Conservation (phyloP, 1,140 invertebrate genomes). For the Trichonephila inaurata region DNA sequence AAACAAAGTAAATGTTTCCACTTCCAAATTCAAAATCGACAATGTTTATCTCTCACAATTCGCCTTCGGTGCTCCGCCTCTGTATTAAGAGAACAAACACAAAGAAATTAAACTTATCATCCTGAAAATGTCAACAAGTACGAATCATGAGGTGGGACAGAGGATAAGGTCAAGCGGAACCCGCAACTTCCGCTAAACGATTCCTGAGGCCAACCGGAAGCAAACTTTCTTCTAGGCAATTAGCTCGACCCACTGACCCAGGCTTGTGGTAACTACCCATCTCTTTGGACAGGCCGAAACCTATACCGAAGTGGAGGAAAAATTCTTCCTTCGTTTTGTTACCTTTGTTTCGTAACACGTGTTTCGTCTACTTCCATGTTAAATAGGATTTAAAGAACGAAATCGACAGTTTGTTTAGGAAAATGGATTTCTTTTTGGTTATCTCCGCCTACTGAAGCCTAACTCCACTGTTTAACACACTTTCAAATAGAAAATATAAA, state of each 20-base stretch:
- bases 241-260: constrained; percentile 34
- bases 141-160: background rate
- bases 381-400: background rate
- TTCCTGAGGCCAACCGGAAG: constrained; percentile 32
- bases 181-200: constrained; percentile 23
- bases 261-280: background rate
- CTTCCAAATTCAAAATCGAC: background rate
- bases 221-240: background rate
- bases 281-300: background rate
- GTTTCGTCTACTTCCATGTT: background rate
- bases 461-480: too few relatives aligned
- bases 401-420: too few relatives aligned
- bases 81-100: background rate
- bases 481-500: too few relatives aligned
- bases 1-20: background rate
- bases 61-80: background rate
- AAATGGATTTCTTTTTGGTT: too few relatives aligned
- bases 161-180: constrained; percentile 47
- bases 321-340: background rate
- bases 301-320: background rate
- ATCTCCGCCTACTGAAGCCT: too few relatives aligned
- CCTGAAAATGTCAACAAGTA: constrained; percentile 1
- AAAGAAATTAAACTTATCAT: background rate
- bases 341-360: background rate
- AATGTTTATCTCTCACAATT: background rate